Conservation (phyloP, 2,113 vertebrate genomes). For the Ophthalmolycus amberensis region DNA sequence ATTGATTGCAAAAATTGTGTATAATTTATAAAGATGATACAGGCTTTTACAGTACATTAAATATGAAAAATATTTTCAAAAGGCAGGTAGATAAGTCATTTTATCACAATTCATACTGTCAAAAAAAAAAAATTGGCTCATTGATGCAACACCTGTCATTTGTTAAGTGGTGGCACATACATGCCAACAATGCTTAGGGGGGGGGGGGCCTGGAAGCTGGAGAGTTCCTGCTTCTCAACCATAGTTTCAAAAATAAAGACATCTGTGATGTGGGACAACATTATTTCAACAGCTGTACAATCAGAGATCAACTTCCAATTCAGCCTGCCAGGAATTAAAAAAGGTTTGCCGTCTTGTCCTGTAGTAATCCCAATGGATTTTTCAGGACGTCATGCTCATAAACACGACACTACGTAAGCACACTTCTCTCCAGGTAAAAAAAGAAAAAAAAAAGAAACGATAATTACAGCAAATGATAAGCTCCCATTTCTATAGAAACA, state of each 20-base stretch:
- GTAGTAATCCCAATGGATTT: constrained; percentile 35
- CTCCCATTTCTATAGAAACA: constrained; percentile 48
- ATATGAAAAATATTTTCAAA: constrained; percentile 73
- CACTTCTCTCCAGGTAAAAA: constrained; percentile 31
- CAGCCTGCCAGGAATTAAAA: constrained; percentile 25
- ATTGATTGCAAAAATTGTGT: constrained; percentile 78
- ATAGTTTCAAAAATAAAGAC: constrained; percentile 33
- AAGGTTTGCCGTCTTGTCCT: constrained; percentile 20
- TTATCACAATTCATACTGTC: constrained; percentile 70
- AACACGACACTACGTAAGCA: constrained; percentile 2
- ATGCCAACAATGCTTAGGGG: constrained; percentile 33
- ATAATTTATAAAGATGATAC: constrained; percentile 76
- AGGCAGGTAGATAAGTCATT: constrained; percentile 65
- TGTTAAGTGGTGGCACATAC: constrained; percentile 64
- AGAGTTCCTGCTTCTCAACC: constrained; percentile 36
- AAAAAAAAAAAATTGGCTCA: constrained; percentile 81
- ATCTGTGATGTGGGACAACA: constrained; percentile 38
- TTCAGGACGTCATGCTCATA: constrained; percentile 26
- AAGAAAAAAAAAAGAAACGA: constrained; percentile 3
- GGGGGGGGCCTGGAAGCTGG: constrained; percentile 9
- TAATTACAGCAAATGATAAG: constrained; percentile 47
- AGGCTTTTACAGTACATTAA: constrained; percentile 77
- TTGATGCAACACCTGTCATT: constrained; percentile 73
- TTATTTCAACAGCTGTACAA: constrained; percentile 44
- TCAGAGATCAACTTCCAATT: constrained; percentile 21